Base-by-base conservation (phyloP, 2,797 vertebrate species). In the Enteromius mattozi region DNA sequence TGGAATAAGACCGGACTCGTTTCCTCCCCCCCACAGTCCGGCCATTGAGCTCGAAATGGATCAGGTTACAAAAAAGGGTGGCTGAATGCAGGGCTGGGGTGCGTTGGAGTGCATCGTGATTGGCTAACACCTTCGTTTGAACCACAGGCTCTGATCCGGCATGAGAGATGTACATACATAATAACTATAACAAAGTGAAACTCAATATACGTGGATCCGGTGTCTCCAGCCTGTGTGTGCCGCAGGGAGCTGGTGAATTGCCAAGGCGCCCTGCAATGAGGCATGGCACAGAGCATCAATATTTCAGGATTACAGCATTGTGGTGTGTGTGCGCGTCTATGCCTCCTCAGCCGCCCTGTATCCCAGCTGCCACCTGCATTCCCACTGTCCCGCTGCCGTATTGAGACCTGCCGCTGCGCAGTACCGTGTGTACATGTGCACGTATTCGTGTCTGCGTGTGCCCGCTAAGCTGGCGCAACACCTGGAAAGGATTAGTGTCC, bases 401-500 rank as follows among this genome's bases (percentile, higher is more conserved):
- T 90, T 91, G 69, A 19, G 87, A 87, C 87, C 82, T 83, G 89
- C 86, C 89, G 87, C 86, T 88, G 88, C 82, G 86, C 91, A 89
- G 63, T 86, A 49, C 80, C 12, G 37, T 75, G 77, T 84, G 42
- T 51, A 65, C 63, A 78, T 69, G 78, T 61, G 77, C 17, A 71
- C 82, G 75, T 83, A 88, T 80, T 81, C 59, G 59, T 79, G 87
- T 88, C 54, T 13, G 77, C 68, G 86, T 89, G 90, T 37, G 74
- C 88, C 85, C 54, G 49, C 59, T 87, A 86, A 88, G 83, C 74
- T 95, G 93, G 93, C 92, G 94, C 90, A 92, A 92, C 95, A 96
- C 95, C 95, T 95, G 94, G 92, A 91, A 89, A 89, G 94, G 94
- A 95, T 95, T 95, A 95, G 88, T 92, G 93, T 93, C 92, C 92